These are phyloP conservation scores for Rhegmatorhina hoffmannsi DNA, from an alignment of 2,113 vertebrate species.

Conservation along the genomic window DNA sequence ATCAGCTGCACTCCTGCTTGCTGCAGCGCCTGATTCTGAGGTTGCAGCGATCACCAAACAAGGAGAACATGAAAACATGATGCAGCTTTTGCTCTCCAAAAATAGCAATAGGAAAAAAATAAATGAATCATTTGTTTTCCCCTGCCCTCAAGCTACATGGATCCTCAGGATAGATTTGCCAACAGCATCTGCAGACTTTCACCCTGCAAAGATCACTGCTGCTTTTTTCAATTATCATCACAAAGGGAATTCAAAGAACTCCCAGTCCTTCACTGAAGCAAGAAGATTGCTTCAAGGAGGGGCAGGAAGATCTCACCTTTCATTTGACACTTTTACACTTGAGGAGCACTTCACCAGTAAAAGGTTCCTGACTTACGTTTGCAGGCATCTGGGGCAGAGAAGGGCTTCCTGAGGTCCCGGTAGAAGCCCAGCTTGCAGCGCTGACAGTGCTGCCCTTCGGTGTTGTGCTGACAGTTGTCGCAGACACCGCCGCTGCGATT, in stretches of 20 bases:
- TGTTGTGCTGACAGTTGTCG: constrained; percentile 90
- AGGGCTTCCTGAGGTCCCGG: constrained; percentile 82
- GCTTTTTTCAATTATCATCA: background rate
- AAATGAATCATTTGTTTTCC: background rate
- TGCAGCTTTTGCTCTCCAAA: constrained; percentile 15
- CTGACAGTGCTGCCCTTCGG: constrained; percentile 89
- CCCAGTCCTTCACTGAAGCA: background rate
- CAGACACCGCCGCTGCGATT: constrained; percentile 91
- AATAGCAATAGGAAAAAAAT: constrained; percentile 16
- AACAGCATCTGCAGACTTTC: background rate
- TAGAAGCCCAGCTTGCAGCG: constrained; percentile 89
- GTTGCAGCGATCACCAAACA: background rate
- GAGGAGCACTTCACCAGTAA: background rate
- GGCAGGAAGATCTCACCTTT: background rate
- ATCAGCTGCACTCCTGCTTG: background rate
- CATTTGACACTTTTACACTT: background rate
- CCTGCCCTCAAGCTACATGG: background rate
- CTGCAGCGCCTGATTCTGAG: background rate
- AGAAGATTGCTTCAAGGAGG: background rate
- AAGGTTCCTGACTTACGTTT: constrained; percentile 80
- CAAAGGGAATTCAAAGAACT: background rate
- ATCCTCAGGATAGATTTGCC: background rate
- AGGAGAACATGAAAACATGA: background rate
- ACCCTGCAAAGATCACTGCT: background rate
- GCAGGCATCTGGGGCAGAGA: constrained; percentile 85